Percentiles rank a stretch among this genome's conserved stretches.
phyloP scores from a whole-genome alignment of 2,888 invertebrate species.

The Lagria hirta region DNA sequence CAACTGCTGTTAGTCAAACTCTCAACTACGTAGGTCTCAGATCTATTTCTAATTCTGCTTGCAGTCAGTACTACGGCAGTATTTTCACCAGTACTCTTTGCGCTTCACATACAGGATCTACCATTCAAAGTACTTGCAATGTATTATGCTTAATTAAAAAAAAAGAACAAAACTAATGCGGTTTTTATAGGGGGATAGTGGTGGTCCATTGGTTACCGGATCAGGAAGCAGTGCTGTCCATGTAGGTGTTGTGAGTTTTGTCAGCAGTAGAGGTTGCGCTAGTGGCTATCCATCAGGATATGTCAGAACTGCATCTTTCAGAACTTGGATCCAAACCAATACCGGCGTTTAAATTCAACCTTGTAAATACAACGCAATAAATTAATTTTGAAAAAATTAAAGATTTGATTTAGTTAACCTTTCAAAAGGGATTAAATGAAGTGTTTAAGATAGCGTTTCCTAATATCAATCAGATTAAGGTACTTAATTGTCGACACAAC shows the following conservation, averaged over 20 bases:
- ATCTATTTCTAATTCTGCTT: conserved; percentile 9
- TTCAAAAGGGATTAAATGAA: too few species aligned
- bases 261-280: conserved; percentile 8
- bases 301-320: conserved; percentile 7
- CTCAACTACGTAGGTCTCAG: conserved; percentile 13
- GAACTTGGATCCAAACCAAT: neutral
- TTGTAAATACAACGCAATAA: too few species aligned
- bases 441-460: too few species aligned
- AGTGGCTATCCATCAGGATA: conserved; percentile 15
- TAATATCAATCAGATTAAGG: too few species aligned
- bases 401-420: too few species aligned
- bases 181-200: conserved; percentile 11
- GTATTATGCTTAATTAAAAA: conserved; percentile 3
- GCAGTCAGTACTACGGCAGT: conserved; percentile 8
- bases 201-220: conserved; percentile 15
- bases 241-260: conserved; percentile 17
- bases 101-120: conserved; percentile 5
- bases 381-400: too few species aligned
- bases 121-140: conserved; percentile 17
- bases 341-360: too few species aligned
- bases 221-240: conserved; percentile 15
- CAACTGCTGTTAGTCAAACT: conserved; percentile 11
- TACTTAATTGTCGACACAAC: too few species aligned
- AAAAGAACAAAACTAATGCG: neutral
- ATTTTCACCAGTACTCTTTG: conserved; percentile 11